Evolutionary conservation across 2,888 invertebrate genomes (phyloP).

Genomic region (Anodontia alba): DNA sequence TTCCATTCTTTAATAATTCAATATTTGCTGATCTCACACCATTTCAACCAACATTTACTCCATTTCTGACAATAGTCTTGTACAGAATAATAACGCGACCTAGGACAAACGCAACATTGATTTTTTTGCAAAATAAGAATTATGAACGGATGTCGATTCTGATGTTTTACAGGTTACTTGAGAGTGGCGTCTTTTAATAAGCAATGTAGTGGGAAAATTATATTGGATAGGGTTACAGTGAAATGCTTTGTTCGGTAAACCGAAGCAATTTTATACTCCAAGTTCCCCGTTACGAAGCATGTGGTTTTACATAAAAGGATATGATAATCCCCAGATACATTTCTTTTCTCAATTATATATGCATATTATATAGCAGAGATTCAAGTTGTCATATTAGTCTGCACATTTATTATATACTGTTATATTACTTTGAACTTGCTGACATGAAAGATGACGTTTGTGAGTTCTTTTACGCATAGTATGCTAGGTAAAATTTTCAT

Average conservation of each 20-base stretch:
- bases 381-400: no score
- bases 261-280: background rate
- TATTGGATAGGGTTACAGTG: conserved; percentile 49
- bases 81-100: background rate
- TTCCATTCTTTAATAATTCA: background rate
- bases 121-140: conserved; percentile 11
- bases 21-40: conserved; percentile 20
- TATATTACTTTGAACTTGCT: no score
- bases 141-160: conserved; percentile 17
- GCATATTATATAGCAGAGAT: background rate
- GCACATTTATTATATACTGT: no score
- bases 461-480: no score
- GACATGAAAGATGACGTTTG: no score
- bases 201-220: conserved; percentile 40
- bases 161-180: conserved; percentile 30
- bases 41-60: conserved; percentile 11
- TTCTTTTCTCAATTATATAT: background rate
- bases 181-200: conserved; percentile 30
- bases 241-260: conserved; percentile 27
- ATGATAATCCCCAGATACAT: background rate
- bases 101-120: background rate
- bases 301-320: conserved; percentile 4
- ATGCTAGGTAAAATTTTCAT: no score
- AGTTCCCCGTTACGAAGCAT: conserved; percentile 1
- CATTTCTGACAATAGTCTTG: conserved; percentile 9